Base-by-base conservation (phyloP, 2,888 invertebrate genomes). In the Thecophora atra region DNA sequence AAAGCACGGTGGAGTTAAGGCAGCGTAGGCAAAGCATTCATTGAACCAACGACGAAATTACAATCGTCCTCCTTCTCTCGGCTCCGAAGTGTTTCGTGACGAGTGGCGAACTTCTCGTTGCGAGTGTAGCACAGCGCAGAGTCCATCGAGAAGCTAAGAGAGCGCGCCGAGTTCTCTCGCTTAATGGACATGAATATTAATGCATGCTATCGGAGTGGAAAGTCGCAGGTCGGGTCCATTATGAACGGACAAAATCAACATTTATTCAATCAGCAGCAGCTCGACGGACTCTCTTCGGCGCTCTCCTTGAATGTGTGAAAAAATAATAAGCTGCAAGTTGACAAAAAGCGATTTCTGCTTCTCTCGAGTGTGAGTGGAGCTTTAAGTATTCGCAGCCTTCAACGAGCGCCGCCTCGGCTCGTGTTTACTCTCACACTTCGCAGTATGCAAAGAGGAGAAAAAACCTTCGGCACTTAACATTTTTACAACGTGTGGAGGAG, bases 131-230 rank as follows among this genome's bases (percentile, higher is more conserved):
- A 19, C n/a, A 13, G 47, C 17, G 47, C 1, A 47, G 47, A n/a
- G 26, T 58, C 26, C 13, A 58, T 17, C 5, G 47, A 15, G 64
- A 64, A 64, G 11, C 26, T n/a, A 17, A 13, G 24, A 44, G 62
- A 26, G 19, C 8, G 28, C 44, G 30, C 30, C 42, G 24, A 19
- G 21, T 44, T 28, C 7, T 30, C 19, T 60, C 28, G 69, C 69
- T 62, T 51, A 69, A 69, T 69, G 69, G 60, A 69, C 51, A 69
- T 69, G 69, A 69, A 69, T 69, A 69, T 69, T 69, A 62, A 69
- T 69, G 47, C 62, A 47, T 28, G 51, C 47, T 51, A 60, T 69
- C 51, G 69, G 54, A 54, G 30, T n/a, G 37, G 21, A 69, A 60
- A 15, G 60, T 60, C 60, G 69, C 19, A 21, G 44, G 30, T 8